phyloP scores from a whole-genome alignment of 2,797 vertebrate genomes.

The Sebastiscus albofasciatus region DNA sequence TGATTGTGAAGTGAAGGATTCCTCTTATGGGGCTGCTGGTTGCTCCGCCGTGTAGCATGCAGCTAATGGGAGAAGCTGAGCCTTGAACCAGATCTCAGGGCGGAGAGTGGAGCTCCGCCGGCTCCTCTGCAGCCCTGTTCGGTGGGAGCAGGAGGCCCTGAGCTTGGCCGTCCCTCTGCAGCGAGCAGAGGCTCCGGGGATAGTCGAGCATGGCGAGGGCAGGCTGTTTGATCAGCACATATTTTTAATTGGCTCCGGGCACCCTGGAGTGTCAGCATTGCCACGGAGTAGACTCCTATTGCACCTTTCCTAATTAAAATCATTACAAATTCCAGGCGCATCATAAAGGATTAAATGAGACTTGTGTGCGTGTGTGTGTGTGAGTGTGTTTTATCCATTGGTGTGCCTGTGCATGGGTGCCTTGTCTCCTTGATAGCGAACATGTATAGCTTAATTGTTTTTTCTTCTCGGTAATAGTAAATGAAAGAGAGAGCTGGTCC shows the following conservation, averaged over 20 bases:
- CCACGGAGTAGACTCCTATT: constrained; percentile 72
- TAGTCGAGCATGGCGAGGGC: constrained; percentile 63
- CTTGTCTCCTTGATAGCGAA: constrained; percentile 62
- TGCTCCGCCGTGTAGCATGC: neutral
- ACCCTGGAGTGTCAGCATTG: constrained; percentile 78
- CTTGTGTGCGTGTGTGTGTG: constrained; percentile 17
- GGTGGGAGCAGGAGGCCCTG: constrained; percentile 67
- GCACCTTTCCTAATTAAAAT: constrained; percentile 85
- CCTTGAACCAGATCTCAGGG: constrained; percentile 44
- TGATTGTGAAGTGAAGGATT: constrained; percentile 60
- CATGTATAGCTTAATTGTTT: constrained; percentile 70
- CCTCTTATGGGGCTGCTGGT: constrained; percentile 36
- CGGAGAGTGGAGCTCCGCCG: constrained; percentile 26
- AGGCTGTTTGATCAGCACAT: constrained; percentile 85
- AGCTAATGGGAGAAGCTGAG: constrained; percentile 59
- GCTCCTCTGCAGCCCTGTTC: constrained; percentile 40
- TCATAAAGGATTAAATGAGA: constrained; percentile 80
- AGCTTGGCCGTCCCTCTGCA: constrained; percentile 69
- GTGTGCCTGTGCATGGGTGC: constrained; percentile 31
- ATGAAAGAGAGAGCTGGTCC: constrained; percentile 47
- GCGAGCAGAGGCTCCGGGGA: constrained; percentile 58
- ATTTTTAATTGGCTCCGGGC: constrained; percentile 85
- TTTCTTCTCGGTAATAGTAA: constrained; percentile 55
- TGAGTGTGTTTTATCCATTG: constrained; percentile 40
- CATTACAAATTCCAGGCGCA: constrained; percentile 81